A percentile compares a stretch with the other conserved stretches of the same genome.
These are phyloP conservation scores for Nezara viridula DNA, from an alignment of 2,888 invertebrate species.

Conservation along the genomic window DNA sequence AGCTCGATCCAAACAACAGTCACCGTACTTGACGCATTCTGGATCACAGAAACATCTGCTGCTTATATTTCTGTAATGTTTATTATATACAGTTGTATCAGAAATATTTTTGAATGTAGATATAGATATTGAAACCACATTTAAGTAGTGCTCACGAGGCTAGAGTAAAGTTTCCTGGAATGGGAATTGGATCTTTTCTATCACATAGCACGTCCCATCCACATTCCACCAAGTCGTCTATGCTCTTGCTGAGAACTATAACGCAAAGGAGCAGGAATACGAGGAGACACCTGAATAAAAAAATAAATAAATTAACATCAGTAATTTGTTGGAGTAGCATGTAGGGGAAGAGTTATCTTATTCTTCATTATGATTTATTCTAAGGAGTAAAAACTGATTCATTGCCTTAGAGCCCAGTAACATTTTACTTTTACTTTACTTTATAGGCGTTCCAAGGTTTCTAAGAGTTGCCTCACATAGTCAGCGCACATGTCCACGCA, in stretches of 20 bases:
- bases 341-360: too few relatives aligned
- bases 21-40: neutral
- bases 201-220: conserved; percentile 22
- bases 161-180: neutral
- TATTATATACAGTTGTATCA: neutral
- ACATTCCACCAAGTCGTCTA: neutral
- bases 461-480: too few relatives aligned
- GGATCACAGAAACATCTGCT: conserved; percentile 18
- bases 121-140: neutral
- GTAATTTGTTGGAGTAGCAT: too few relatives aligned
- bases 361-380: too few relatives aligned
- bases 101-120: neutral
- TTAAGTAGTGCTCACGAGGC: neutral
- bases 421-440: too few relatives aligned
- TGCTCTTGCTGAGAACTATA: neutral
- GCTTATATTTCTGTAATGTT: neutral
- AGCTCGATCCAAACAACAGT: neutral
- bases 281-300: neutral
- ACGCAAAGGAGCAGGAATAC: neutral
- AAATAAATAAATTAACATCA: neutral
- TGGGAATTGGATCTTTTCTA: neutral
- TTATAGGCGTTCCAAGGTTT: too few relatives aligned
- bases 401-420: too few relatives aligned
- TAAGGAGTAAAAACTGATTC: too few relatives aligned
- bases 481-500: too few relatives aligned